phyloP scores from a whole-genome alignment of 2,888 invertebrate species.

The Leuctra nigra region DNA sequence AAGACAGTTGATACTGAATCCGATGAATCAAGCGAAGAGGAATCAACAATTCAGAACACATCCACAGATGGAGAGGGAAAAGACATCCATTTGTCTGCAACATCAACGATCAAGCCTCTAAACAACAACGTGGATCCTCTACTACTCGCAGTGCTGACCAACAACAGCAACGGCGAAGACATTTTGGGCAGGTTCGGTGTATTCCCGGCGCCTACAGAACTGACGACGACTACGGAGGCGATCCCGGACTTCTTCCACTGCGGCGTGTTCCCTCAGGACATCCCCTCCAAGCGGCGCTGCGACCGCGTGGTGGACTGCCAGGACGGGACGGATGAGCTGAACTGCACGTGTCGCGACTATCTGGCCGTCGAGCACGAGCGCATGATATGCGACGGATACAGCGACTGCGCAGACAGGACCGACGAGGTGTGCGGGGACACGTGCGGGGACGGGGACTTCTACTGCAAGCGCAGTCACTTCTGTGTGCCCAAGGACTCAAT shows the following conservation, averaged over 20 bases:
- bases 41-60: too few species aligned
- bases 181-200: too few species aligned
- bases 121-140: too few species aligned
- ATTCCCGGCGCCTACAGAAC: too few species aligned
- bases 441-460: conserved; percentile 52
- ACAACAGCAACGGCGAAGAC: too few species aligned
- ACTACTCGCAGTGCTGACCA: too few species aligned
- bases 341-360: conserved; percentile 67
- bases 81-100: too few species aligned
- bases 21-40: too few species aligned
- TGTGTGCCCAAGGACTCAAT: conserved; percentile 55
- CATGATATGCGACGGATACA: conserved; percentile 65
- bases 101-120: too few species aligned
- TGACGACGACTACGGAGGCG: too few species aligned
- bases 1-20: too few species aligned
- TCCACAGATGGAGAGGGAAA: too few species aligned
- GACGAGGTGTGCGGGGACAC: conserved; percentile 61
- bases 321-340: conserved; percentile 71
- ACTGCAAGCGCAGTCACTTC: conserved; percentile 55
- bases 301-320: conserved; percentile 68
- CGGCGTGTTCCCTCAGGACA: conserved; percentile 57
- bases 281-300: conserved; percentile 55
- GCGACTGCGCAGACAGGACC: conserved; percentile 65
- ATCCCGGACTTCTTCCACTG: conserved; percentile 17
- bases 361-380: conserved; percentile 46